These are phyloP conservation scores for Temnothorax unifasciatus DNA, from an alignment of 2,888 invertebrate genomes.

Conservation along the genomic window DNA sequence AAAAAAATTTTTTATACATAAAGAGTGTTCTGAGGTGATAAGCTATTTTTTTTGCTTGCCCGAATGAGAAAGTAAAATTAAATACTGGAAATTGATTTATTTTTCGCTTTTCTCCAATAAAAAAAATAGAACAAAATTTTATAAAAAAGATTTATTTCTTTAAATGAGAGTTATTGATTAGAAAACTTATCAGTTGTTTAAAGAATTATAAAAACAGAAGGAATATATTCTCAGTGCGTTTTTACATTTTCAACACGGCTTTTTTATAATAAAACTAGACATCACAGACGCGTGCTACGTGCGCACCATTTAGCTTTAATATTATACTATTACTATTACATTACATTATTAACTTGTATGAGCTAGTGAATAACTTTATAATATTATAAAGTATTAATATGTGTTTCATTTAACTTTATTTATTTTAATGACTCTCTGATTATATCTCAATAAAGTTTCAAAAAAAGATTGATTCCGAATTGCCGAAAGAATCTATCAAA, in stretches of 20 bases:
- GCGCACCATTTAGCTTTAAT: too few relatives aligned
- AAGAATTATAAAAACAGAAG: background rate
- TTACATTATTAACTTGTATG: too few relatives aligned
- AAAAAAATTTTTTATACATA: background rate
- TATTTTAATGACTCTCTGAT: background rate
- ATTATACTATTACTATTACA: too few relatives aligned
- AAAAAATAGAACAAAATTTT: background rate
- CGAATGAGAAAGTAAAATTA: too few relatives aligned
- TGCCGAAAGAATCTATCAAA: constrained; percentile 5
- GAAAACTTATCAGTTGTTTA: background rate
- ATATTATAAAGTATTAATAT: too few relatives aligned
- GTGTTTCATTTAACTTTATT: background rate
- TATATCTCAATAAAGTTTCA: background rate
- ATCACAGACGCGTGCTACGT: too few relatives aligned
- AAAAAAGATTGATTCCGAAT: background rate
- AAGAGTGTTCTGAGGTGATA: too few relatives aligned
- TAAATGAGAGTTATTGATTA: background rate
- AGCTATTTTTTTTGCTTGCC: too few relatives aligned
- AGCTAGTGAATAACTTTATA: too few relatives aligned
- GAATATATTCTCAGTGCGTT: background rate
- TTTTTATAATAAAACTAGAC: background rate
- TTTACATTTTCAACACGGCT: background rate
- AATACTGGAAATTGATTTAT: too few relatives aligned
- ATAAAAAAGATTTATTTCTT: background rate
- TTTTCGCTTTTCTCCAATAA: background rate